Evolutionary conservation across 2,888 invertebrate species (phyloP), one percentile per base, ranked within the genome.

Genomic region (Chaetoderma sp.): DNA sequence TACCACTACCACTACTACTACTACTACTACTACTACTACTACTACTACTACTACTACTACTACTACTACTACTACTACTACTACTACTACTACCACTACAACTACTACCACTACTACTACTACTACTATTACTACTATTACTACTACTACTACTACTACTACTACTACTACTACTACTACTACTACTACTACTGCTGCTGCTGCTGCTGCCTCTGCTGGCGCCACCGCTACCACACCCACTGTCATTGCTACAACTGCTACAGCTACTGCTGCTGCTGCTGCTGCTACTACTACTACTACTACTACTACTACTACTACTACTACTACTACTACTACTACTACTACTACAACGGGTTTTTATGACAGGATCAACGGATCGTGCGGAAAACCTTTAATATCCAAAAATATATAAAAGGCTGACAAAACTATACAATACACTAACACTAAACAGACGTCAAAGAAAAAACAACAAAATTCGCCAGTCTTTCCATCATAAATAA

Each of bases 41-140:
- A 25, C 67, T 55, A 30, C 67, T 55, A 45, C 68, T 55, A 33
- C 67, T 55, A 28, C 68, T 63, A 62, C 64, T 65, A 21, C 63
- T 68, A 27, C 69, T 67, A 42, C 66, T 67, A 28, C 58, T 57
- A 52, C 67, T 63, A 42, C 65, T 59, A 5, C 57, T 59, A 32
- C 57, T 55, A 6, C 60, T 62, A 4, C 54, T 62, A n/a, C 58
- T 62, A 28, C 63, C 56, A 32, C 57, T 63, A 10, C 63, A 54
- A 27, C 50, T 62, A 45, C 65, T 60, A 28, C 61, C 63, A n/a
- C 52, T 58, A 44, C 63, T 57, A 27, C 65, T 60, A 18, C 62
- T 54, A 42, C 32, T 32, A 2, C 59, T 67, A 10, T 32, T 57
- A 25, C 56, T 28, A 49, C 49, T 30, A 49, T 39, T 39, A 33